phyloP scores from a whole-genome alignment of 2,888 invertebrate genomes.

The Clepsis dumicolana region DNA sequence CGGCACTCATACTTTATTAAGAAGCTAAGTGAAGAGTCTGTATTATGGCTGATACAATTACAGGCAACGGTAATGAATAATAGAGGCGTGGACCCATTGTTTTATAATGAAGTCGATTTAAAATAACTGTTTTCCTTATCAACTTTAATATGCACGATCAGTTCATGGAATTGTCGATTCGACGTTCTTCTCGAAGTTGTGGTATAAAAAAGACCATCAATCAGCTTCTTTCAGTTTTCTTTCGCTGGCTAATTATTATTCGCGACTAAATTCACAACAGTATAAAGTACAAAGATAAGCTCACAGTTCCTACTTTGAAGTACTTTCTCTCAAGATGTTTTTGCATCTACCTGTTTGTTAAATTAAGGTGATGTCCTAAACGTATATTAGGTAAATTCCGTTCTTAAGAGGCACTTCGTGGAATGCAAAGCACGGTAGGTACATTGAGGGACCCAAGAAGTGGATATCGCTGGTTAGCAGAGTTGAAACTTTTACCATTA shows the following conservation, averaged over 20 bases:
- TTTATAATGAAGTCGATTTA: slow-evolving; percentile 2
- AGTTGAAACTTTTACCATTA: slow-evolving; percentile 66
- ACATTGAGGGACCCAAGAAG: slow-evolving; percentile 54
- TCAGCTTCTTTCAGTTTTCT: no score
- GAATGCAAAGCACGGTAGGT: slow-evolving; percentile 64
- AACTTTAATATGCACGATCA: not conserved
- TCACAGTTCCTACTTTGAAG: no score
- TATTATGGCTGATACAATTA: slow-evolving; percentile 31
- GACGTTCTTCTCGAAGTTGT: not conserved
- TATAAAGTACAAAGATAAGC: no score
- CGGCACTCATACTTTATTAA: slow-evolving; percentile 37
- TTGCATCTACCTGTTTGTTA: not conserved
- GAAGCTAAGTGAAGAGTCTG: slow-evolving; percentile 36
- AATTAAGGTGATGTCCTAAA: not conserved
- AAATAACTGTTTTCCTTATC: not conserved
- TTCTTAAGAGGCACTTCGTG: slow-evolving; percentile 58
- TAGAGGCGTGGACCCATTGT: slow-evolving; percentile 3
- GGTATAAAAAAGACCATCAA: not conserved
- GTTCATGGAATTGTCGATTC: not conserved
- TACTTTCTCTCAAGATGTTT: not conserved
- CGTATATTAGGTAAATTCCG: slow-evolving; percentile 6
- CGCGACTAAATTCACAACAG: no score
- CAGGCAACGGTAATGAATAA: slow-evolving; percentile 24
- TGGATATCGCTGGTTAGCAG: slow-evolving; percentile 68
- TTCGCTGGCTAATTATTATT: no score